These are phyloP conservation scores for Uloborus diversus DNA, from an alignment of 1,140 invertebrate genomes.

Conservation along the genomic window DNA sequence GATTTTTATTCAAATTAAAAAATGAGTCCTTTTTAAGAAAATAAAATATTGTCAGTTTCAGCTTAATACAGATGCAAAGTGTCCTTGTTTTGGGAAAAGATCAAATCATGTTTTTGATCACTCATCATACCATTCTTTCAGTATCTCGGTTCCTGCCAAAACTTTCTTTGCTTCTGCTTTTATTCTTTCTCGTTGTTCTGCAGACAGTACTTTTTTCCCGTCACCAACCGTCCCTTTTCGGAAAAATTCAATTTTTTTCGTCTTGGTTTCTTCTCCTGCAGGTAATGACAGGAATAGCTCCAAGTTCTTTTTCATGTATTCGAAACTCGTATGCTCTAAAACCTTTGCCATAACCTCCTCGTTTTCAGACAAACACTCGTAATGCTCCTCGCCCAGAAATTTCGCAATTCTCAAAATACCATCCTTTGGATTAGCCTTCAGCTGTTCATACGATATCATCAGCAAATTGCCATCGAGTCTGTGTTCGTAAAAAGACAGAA, in stretches of 20 bases:
- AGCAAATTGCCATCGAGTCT: constrained; percentile 59
- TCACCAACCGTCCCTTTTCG: constrained; percentile 39
- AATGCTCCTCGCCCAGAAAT: constrained; percentile 64
- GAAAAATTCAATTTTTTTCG: background rate
- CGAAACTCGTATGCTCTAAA: constrained; percentile 13
- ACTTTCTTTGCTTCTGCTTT: background rate
- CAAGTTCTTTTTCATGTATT: constrained; percentile 46
- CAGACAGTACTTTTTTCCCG: background rate
- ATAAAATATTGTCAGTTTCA: no score
- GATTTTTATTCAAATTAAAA: no score
- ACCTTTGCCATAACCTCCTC: constrained; percentile 5
- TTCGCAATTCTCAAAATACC: constrained; percentile 28
- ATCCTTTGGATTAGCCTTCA: constrained; percentile 16
- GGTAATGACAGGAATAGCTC: background rate
- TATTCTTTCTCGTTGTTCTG: background rate
- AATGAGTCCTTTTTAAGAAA: no score
- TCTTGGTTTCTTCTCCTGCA: background rate
- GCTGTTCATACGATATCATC: constrained; percentile 60
- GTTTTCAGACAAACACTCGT: background rate
- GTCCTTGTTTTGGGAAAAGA: no score
- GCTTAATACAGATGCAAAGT: no score
- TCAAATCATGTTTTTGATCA: background rate
- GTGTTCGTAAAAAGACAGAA: constrained; percentile 58
- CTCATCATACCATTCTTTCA: constrained; percentile 18
- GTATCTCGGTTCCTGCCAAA: constrained; percentile 10